Evolutionary conservation across 2,797 vertebrate genomes (phyloP).

Genomic region (Phrynocephalus forsythii): DNA sequence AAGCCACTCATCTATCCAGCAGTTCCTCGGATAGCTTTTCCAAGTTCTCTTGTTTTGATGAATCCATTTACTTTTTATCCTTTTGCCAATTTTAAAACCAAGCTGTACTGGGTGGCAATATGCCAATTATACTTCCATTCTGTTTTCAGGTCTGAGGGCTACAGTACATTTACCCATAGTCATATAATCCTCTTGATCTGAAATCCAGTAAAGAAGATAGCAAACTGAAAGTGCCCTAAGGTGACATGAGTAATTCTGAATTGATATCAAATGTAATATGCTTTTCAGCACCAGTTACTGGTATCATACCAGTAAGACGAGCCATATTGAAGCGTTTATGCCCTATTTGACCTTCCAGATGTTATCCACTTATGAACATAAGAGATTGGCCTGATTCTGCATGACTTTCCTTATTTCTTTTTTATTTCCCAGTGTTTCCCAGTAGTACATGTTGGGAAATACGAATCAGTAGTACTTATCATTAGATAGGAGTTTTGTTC

Average conservation of each 20-base stretch:
- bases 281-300: not conserved
- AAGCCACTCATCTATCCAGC: no score
- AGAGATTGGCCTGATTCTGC: not conserved
- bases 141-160: conserved; percentile 60
- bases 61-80: conserved; percentile 53
- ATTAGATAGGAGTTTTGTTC: not conserved
- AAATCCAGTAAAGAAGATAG: conserved; percentile 71
- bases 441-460: conserved; percentile 3
- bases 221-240: conserved; percentile 55
- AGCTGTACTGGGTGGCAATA: conserved; percentile 69
- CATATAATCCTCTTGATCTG: conserved; percentile 74
- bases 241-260: conserved; percentile 37
- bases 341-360: not conserved
- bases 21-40: conserved; percentile 51
- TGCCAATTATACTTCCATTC: conserved; percentile 71
- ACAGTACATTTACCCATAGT: conserved; percentile 66
- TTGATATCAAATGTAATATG: not conserved
- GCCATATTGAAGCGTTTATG: not conserved
- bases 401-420: not conserved
- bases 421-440: conserved; percentile 6
- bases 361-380: not conserved
- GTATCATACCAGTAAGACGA: not conserved
- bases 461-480: no score
- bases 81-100: conserved; percentile 68
- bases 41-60: not conserved